phyloP scores from a whole-genome alignment of 2,113 vertebrate species.

The Desmodus rotundus region DNA sequence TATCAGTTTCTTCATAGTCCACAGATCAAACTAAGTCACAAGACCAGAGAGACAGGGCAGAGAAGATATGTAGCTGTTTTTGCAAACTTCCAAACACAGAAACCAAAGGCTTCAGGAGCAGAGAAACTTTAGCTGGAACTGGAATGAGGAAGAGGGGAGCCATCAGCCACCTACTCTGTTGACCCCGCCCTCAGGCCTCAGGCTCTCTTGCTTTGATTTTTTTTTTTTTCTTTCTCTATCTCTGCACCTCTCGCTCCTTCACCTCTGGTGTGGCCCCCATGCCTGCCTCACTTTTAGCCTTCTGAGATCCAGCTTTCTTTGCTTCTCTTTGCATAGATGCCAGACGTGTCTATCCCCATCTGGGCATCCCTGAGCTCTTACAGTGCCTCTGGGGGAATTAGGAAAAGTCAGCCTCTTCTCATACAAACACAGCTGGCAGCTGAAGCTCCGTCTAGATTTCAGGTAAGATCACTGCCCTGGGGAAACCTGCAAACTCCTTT shows the following conservation, averaged over 20 bases:
- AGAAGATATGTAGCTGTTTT: neutral
- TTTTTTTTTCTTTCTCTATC: neutral
- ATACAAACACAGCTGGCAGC: neutral
- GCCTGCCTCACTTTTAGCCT: neutral
- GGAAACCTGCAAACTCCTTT: neutral
- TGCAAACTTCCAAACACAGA: neutral
- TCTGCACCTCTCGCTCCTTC: neutral
- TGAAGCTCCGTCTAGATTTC: neutral
- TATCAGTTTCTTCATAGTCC: neutral
- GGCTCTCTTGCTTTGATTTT: neutral
- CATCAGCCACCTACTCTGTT: fast-evolving
- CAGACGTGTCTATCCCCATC: neutral
- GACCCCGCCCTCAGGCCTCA: neutral
- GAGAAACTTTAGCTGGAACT: neutral
- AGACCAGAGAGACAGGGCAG: neutral
- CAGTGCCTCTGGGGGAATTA: neutral
- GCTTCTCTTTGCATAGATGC: neutral
- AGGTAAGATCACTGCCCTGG: neutral
- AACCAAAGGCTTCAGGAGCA: neutral
- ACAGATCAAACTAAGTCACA: neutral
- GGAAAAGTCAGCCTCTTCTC: neutral
- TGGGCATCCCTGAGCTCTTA: neutral
- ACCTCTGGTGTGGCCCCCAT: neutral
- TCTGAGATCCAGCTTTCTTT: neutral
- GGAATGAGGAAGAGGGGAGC: neutral